Conservation (phyloP, 2,797 vertebrate genomes). For the Alectoris magna region DNA sequence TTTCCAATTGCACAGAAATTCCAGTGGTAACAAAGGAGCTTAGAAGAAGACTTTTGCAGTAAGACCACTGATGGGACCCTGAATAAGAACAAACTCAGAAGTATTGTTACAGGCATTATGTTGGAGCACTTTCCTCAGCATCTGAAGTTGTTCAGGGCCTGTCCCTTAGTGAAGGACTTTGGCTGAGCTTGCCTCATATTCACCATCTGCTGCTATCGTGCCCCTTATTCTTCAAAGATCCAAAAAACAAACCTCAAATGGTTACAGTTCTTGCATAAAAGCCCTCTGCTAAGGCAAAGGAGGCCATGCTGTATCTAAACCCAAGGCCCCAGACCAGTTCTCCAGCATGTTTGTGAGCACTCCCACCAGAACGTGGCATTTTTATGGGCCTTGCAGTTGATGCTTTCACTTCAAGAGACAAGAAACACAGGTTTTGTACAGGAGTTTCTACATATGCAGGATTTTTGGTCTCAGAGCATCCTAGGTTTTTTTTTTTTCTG, state of each 20-base stretch:
- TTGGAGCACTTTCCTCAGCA: neutral
- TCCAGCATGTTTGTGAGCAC: neutral
- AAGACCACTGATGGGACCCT: neutral
- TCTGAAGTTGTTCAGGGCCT: neutral
- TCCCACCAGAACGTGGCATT: neutral
- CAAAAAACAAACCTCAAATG: neutral
- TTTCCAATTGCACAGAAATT: neutral
- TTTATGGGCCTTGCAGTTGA: neutral
- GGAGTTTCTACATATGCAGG: neutral
- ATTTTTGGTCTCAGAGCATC: neutral
- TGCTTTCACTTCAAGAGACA: neutral
- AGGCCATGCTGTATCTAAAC: neutral
- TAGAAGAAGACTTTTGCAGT: neutral
- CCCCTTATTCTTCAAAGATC: neutral
- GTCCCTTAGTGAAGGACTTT: neutral
- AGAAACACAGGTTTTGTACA: constrained; percentile 28
- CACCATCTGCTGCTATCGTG: accelerated
- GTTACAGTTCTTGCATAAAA: neutral
- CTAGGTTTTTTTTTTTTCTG: neutral
- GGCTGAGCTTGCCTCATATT: neutral
- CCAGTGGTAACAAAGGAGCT: neutral
- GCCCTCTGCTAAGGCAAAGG: neutral
- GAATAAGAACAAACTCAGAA: no score
- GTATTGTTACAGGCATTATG: no score
- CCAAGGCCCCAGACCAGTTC: neutral